Percentiles rank a stretch among this genome's conserved stretches.
Conservation (phyloP, 2,113 vertebrate genomes). For the Camarhynchus parvulus region DNA sequence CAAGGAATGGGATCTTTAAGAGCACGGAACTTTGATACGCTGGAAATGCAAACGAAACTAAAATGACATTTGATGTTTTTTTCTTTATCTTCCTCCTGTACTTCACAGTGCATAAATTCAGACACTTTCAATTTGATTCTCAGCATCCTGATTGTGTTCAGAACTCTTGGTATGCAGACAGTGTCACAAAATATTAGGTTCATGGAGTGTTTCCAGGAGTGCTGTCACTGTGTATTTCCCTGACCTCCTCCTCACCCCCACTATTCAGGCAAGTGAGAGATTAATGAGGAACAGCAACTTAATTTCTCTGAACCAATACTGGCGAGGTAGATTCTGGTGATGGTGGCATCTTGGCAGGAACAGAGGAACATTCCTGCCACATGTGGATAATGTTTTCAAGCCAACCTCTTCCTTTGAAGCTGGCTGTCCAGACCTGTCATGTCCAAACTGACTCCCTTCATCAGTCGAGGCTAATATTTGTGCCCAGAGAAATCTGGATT, state of each 20-base stretch:
- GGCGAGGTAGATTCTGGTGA: neutral
- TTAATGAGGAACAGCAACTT: neutral
- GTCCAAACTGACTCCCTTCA: neutral
- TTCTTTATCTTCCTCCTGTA: neutral
- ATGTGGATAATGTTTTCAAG: neutral
- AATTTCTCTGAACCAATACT: neutral
- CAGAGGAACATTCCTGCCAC: neutral
- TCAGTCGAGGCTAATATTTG: neutral
- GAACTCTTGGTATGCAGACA: neutral
- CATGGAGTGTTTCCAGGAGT: neutral
- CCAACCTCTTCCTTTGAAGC: neutral
- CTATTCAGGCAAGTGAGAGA: neutral
- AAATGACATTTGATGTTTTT: neutral
- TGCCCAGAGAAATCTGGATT: neutral
- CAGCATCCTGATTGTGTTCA: neutral
- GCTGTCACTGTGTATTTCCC: neutral
- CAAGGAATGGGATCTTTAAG: neutral
- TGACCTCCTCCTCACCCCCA: fast-evolving
- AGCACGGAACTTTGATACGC: neutral
- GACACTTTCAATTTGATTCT: neutral
- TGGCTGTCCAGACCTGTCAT: neutral
- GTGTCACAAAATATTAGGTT: neutral
- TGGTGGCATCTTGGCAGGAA: constrained; percentile 26
- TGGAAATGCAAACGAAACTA: neutral
- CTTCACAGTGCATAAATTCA: neutral